Base-by-base conservation (phyloP, 2,797 vertebrate genomes). In the Aplochiton taeniatus region DNA sequence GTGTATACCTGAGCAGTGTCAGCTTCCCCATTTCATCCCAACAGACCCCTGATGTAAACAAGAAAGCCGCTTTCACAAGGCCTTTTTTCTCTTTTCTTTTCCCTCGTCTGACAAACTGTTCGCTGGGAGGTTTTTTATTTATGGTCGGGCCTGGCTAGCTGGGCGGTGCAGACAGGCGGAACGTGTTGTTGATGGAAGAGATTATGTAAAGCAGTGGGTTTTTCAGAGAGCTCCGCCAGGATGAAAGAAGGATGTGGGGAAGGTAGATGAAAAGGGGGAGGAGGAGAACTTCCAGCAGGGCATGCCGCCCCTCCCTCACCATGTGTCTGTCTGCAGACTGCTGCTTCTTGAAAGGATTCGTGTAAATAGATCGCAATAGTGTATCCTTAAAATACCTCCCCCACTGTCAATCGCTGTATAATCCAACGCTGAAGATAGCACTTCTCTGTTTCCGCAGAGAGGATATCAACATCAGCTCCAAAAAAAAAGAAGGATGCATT, bases 151-250 rank as follows among this genome's bases (percentile, higher is more conserved):
- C 84, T 75, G 67, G 77, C 84, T 85, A 74, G 78, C 86, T 85
- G 87, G 84, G 88, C 82, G 89, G 84, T 82, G 85, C 84, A 87
- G 87, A 90, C 89, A 86, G 85, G 85, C 85, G 56, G 81, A 87
- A 84, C 73, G 79, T 85, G 83, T 84, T 86, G 88, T 88, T 88
- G 90, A 92, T 91, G 80, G 86, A 86, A 78, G 73, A 84, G 85
- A 90, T 91, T 87, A 87, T 88, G 86, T 87, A 87, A 88, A 88
- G 85, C 78, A 78, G 85, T 62, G 57, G 72, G 48, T 58, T 82
- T 80, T 82, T 81, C 64, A 63, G 67, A 72, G 74, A 69, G 69
- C 77, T 72, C 76, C 63, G 59, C 1, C 66, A 76, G 73, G 81
- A 86, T 88, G 76, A 88, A 88, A 88, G 85, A 72, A 66, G 66